A percentile compares a stretch with the other conserved stretches of the same genome.
Evolutionary conservation across 2,113 vertebrate genomes (phyloP).

Genomic region (Antechinus stuartii): DNA sequence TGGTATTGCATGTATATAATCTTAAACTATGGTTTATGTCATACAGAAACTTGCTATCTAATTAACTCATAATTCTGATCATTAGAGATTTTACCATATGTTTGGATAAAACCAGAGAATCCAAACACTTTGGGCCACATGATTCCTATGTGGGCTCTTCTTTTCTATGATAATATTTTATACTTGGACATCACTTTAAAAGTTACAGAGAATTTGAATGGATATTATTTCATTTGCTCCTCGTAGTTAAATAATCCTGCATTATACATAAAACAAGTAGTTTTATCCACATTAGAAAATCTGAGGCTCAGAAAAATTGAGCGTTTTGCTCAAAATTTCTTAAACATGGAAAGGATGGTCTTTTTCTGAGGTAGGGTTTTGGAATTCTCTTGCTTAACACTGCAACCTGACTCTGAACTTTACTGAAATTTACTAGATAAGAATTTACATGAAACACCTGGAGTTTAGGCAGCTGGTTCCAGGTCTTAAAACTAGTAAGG

Average conservation of each 20-base stretch:
- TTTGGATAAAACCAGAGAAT: background rate
- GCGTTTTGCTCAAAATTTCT: background rate
- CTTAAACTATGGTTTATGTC: background rate
- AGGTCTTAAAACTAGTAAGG: background rate
- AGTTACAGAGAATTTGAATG: background rate
- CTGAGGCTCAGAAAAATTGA: background rate
- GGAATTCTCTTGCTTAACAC: background rate
- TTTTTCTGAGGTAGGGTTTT: background rate
- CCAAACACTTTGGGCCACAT: background rate
- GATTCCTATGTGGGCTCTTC: background rate
- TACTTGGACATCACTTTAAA: background rate
- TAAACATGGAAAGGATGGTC: background rate
- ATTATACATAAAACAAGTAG: background rate
- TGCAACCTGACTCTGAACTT: background rate
- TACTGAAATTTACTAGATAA: background rate
- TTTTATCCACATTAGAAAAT: background rate
- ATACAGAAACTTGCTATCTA: background rate
- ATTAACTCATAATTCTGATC: background rate
- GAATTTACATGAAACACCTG: background rate
- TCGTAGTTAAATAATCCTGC: background rate
- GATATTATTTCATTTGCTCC: background rate
- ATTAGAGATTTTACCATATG: background rate
- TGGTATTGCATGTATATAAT: background rate
- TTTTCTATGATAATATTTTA: background rate
- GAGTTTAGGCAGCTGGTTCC: background rate